Base-by-base conservation (phyloP, 1,140 invertebrate genomes). In the Sipha flava region DNA sequence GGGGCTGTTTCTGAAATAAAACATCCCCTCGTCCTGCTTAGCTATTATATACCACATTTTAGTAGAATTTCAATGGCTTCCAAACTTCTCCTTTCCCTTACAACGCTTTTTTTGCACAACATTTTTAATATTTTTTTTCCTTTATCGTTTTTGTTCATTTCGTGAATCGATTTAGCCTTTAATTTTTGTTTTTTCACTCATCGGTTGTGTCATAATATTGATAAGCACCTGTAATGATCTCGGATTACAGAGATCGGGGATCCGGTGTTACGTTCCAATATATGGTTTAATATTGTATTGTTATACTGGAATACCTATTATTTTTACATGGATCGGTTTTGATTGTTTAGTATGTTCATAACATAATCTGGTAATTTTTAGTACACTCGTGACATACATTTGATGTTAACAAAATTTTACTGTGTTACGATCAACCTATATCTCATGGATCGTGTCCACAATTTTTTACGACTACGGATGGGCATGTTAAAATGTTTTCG, bases 121-220 rank as follows among this genome's bases (percentile, higher is more conserved):
- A 26, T 9, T 75, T 21, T 23, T 37, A 54, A 34, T 7, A 62
- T 54, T 54, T 75, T 23, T 54, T 16, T 75, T 34, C 72, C 2
- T 66, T 43, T 66, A 62, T 62, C 12, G 12, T 16, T 23, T 72
- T 72, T 52, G 49, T 75, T 75, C 31, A 43, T 59, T 77, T 23
- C 14, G 59, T 14, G 34, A 6, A 43, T 40, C 49, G 34, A 23
- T 54, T 37, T 54, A 31, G 12, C 59, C 21, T 77, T 6, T 29
- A 40, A 12, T 77, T 77, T 43, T 77, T 29, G 52, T 57, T 77
- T 57, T 57, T 16, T 57, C 34, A 23, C 21, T 57, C 59, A 77
- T 59, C 52, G 52, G 31, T 23, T 23, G 37, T 77, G 73, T 77
- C 73, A 77, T 40, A 77, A 77, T 77, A 77, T 77, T 77, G 52